phyloP scores from a whole-genome alignment of 2,797 vertebrate genomes.

The Amphiprion clarkii region DNA sequence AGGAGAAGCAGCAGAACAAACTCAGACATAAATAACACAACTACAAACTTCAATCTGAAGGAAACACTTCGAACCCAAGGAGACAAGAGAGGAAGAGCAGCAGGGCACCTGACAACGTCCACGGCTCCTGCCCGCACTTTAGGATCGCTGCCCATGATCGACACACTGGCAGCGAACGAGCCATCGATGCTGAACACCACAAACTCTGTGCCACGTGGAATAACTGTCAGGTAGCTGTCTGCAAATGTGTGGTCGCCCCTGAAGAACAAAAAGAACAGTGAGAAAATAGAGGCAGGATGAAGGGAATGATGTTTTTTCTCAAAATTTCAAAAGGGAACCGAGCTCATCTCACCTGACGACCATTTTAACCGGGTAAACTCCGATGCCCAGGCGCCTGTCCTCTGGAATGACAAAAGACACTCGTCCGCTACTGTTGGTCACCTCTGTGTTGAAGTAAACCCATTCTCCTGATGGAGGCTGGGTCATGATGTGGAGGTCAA shows the following conservation, averaged over 20 bases:
- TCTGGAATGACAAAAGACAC: slow-evolving; percentile 93
- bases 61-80: not conserved
- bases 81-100: slow-evolving; percentile 3
- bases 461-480: slow-evolving; percentile 97
- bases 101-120: slow-evolving; percentile 94
- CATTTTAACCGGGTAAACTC: slow-evolving; percentile 98
- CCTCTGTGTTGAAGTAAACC: slow-evolving; percentile 94
- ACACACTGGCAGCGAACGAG: slow-evolving; percentile 99
- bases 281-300: not conserved
- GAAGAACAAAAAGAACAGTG: not conserved
- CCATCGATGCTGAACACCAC: slow-evolving; percentile 99
- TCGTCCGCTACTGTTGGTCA: slow-evolving; percentile 96
- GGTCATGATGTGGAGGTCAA: slow-evolving; percentile 98
- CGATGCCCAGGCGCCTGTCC: slow-evolving; percentile 92
- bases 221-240: slow-evolving; percentile 96
- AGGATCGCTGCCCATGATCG: slow-evolving; percentile 99
- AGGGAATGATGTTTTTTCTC: not conserved
- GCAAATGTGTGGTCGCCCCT: slow-evolving; percentile 98
- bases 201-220: slow-evolving; percentile 94
- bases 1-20: slow-evolving; percentile 10
- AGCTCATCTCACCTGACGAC: slow-evolving; percentile 91
- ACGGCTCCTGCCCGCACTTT: slow-evolving; percentile 98
- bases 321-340: not conserved
- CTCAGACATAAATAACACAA: slow-evolving; percentile 12
- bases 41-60: not conserved